Evolutionary conservation across 2,113 vertebrate genomes (phyloP), one percentile per base, ranked within the genome.

Genomic region (Uropsilus gracilis): DNA sequence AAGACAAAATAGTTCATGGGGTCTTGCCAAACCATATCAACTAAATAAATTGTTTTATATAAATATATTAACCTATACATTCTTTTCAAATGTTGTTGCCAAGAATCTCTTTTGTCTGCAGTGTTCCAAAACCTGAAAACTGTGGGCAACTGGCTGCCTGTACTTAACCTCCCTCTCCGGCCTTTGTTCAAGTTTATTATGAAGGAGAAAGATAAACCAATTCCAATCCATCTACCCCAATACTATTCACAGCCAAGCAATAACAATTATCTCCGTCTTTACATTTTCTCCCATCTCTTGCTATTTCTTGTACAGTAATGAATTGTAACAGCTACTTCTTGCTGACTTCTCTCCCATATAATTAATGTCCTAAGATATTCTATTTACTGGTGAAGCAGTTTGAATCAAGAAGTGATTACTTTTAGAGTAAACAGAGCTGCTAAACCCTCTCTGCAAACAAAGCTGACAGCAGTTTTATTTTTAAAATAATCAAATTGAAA

Each of bases 311-410:
- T 98, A 98, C 98, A 98, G 98, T 98, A 98, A 98, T 98, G 98
- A 98, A 98, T 98, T 98, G 98, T 98, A 98, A 98, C 97, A 98
- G 98, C 97, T 98, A 92, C 96, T 98, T 98, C 97, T 98, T 97
- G 97, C 94, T 97, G 98, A 98, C 97, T 98, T 98, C 97, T 98
- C 96, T 98, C 89, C 97, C 97, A 97, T 97, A 98, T 98, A 98
- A 98, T 98, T 98, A 98, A 98, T 98, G 98, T 98, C 98, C 98
- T 98, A 97, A 98, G 98, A 98, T 98, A 98, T 98, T 98, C 97
- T 98, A 98, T 98, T 98, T 98, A 98, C 97, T 98, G 86, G 96
- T 97, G 96, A 97, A 97, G 97, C 97, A 96, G 97, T 98, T 98
- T 98, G 97, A 98, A 98, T 98, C 97, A 98, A 98, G 97, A 98